Conservation (phyloP, 2,797 vertebrate genomes). For the Diplodus puntazzo region DNA sequence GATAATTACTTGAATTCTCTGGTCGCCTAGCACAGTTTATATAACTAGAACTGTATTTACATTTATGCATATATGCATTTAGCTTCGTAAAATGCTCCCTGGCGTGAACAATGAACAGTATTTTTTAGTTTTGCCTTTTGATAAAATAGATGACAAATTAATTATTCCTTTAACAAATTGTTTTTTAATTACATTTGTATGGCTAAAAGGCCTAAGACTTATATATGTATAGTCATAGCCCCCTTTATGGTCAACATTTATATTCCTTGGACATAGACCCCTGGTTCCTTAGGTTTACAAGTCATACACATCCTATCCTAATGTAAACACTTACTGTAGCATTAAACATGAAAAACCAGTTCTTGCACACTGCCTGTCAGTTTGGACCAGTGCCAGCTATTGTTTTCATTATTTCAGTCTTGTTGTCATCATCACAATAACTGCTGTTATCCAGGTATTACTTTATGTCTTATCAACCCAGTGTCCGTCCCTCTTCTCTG, state of each 20-base stretch:
- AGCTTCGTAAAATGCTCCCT: background rate
- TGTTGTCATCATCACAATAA: slow-evolving; percentile 9
- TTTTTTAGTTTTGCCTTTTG: background rate
- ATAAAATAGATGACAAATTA: background rate
- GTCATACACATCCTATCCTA: background rate
- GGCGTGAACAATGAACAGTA: background rate
- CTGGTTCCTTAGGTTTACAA: background rate
- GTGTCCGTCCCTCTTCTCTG: background rate
- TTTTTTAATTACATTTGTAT: background rate
- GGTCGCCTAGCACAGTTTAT: background rate
- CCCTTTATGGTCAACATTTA: background rate
- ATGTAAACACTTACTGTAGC: background rate
- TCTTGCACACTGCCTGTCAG: slow-evolving; percentile 13
- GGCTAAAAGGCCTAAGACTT: background rate
- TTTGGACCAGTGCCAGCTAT: slow-evolving; percentile 10
- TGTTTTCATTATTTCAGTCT: slow-evolving; percentile 2
- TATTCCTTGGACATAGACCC: background rate
- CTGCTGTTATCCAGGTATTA: background rate
- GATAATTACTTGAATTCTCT: slow-evolving; percentile 41
- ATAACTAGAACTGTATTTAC: background rate
- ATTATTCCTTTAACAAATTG: background rate
- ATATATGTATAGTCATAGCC: background rate
- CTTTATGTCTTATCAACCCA: background rate
- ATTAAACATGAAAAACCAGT: slow-evolving; percentile 10
- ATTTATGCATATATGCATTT: background rate